A percentile compares a stretch with the other conserved stretches of the same genome.
Evolutionary conservation across 2,797 vertebrate species (phyloP).

Genomic region (Falco columbarius): DNA sequence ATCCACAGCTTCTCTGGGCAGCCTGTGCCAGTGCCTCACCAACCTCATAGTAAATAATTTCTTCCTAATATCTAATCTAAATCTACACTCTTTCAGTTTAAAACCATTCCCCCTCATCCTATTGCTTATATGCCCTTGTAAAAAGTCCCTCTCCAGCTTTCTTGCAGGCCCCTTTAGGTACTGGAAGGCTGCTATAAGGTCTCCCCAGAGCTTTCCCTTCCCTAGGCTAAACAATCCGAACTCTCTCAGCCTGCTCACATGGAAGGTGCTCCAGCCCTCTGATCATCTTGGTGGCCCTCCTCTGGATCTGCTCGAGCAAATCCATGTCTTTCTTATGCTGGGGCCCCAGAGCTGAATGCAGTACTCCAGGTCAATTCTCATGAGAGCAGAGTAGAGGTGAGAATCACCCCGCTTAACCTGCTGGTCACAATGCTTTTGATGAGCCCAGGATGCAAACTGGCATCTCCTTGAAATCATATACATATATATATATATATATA

Average conservation of each 20-base stretch:
- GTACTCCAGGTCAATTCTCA: not conserved
- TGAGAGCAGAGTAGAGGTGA: not conserved
- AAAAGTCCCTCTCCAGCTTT: not conserved
- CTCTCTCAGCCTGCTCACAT: not conserved
- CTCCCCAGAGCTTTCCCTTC: not conserved
- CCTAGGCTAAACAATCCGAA: not conserved
- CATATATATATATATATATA: not conserved
- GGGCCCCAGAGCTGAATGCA: not conserved
- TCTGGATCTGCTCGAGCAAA: not conserved
- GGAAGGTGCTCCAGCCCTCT: not conserved
- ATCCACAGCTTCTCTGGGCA: not conserved
- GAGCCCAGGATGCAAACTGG: not conserved
- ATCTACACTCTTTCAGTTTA: not conserved
- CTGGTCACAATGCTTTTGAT: not conserved
- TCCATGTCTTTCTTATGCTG: not conserved
- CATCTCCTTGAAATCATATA: not conserved
- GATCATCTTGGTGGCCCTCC: accelerated
- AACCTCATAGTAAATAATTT: not conserved
- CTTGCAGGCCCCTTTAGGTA: not conserved
- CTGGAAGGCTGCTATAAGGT: not conserved
- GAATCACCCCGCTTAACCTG: not conserved
- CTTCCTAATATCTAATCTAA: not conserved
- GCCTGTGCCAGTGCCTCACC: not conserved
- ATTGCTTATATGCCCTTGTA: not conserved
- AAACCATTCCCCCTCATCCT: not conserved